Evolutionary conservation across 2,113 vertebrate genomes (phyloP).

Genomic region (Pardalotus punctatus): DNA sequence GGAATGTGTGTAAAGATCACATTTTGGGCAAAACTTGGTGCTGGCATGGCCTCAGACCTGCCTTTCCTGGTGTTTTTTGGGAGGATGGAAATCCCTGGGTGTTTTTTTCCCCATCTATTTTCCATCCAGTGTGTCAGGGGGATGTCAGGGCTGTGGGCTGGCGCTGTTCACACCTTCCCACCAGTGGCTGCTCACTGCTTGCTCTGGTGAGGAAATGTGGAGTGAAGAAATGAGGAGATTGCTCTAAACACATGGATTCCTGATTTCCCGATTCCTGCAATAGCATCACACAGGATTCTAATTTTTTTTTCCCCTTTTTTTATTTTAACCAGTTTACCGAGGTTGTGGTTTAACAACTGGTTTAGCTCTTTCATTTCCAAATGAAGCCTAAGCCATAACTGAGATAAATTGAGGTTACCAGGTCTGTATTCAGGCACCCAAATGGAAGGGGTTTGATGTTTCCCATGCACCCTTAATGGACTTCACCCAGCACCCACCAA

Average conservation of each 20-base stretch:
- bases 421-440: neutral
- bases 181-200: neutral
- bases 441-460: neutral
- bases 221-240: neutral
- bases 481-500: neutral
- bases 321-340: accelerated
- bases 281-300: neutral
- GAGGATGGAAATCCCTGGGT: neutral
- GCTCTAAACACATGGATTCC: neutral
- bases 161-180: neutral
- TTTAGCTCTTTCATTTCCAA: neutral
- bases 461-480: too few species aligned
- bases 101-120: accelerated
- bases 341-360: neutral
- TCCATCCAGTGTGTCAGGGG: neutral
- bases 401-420: neutral
- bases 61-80: neutral
- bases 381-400: neutral
- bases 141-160: neutral
- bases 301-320: accelerated
- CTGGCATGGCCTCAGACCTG: neutral
- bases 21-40: neutral
- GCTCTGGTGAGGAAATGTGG: neutral
- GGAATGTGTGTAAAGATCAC: neutral
- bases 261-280: neutral